phyloP scores from a whole-genome alignment of 1,140 invertebrate genomes.

The Paraescarpia echinospica region DNA sequence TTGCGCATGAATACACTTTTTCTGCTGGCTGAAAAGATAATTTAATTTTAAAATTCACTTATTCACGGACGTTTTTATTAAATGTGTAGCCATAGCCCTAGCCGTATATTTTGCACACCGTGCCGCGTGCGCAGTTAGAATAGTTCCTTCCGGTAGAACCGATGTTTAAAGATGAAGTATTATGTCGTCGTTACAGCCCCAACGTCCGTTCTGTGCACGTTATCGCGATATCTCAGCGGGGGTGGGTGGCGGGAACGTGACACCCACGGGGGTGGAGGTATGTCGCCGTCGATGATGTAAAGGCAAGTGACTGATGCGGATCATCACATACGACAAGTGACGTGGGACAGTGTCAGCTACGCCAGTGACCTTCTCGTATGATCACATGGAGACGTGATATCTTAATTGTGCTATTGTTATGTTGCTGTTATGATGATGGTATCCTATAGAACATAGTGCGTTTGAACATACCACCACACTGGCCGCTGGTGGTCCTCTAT shows the following conservation, averaged over 20 bases:
- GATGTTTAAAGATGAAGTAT: no score
- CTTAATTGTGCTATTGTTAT: neutral
- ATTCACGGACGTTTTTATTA: no score
- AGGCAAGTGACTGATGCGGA: neutral
- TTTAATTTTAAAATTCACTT: no score
- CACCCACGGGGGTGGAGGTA: neutral
- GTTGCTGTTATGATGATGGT: neutral
- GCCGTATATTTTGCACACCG: no score
- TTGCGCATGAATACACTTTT: no score
- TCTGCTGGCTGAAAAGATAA: no score
- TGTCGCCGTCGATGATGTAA: neutral
- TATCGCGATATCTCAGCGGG: neutral
- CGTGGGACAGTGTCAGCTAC: neutral
- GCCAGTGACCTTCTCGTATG: neutral
- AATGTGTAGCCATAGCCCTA: no score
- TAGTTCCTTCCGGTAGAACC: no score
- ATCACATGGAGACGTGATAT: neutral
- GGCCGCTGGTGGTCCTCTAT: no score
- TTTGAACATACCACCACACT: neutral
- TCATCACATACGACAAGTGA: neutral
- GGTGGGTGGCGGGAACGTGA: neutral
- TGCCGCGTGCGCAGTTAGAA: no score
- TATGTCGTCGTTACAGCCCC: neutral
- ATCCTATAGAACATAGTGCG: neutral
- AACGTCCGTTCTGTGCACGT: neutral